phyloP scores from a whole-genome alignment of 2,888 invertebrate species.

The Drosophila crucigera region DNA sequence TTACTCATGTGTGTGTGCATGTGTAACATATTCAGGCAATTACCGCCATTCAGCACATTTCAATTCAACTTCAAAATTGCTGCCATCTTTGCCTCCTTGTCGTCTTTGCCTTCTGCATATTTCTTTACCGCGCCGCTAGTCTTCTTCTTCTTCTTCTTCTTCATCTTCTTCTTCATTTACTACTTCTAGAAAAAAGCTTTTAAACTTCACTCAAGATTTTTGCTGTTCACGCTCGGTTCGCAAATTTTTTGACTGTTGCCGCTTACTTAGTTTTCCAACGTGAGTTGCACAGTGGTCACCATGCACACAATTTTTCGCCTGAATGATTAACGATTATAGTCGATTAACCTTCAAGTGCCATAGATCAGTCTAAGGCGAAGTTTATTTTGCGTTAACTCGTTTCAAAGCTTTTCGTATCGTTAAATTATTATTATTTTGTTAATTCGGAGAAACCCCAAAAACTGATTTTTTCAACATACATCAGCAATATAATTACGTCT shows the following conservation, averaged over 20 bases:
- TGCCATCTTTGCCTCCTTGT: constrained; percentile 27
- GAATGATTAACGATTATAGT: not conserved
- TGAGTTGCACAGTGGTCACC: constrained; percentile 34
- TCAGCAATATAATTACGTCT: too few relatives aligned
- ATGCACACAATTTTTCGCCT: not conserved
- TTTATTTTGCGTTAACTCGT: not conserved
- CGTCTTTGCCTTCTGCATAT: constrained; percentile 1
- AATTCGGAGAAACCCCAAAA: not conserved
- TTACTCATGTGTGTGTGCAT: constrained; percentile 71
- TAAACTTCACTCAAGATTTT: constrained; percentile 80
- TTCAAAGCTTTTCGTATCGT: not conserved
- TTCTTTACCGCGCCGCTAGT: not conserved
- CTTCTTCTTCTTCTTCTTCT: not conserved
- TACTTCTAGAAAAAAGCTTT: constrained; percentile 68
- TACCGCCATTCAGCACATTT: constrained; percentile 79
- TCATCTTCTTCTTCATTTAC: constrained; percentile 23
- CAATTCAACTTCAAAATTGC: constrained; percentile 79
- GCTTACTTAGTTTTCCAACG: constrained; percentile 40
- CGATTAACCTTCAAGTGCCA: not conserved
- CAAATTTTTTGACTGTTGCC: constrained; percentile 77
- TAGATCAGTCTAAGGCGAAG: not conserved
- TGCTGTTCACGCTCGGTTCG: constrained; percentile 75
- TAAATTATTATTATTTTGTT: not conserved
- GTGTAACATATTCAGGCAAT: constrained; percentile 79
- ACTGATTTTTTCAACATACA: not conserved